A percentile compares a stretch with the other conserved stretches of the same genome.
These are phyloP conservation scores for Drosophila mayri DNA, from an alignment of 1,140 invertebrate genomes.

Conservation along the genomic window DNA sequence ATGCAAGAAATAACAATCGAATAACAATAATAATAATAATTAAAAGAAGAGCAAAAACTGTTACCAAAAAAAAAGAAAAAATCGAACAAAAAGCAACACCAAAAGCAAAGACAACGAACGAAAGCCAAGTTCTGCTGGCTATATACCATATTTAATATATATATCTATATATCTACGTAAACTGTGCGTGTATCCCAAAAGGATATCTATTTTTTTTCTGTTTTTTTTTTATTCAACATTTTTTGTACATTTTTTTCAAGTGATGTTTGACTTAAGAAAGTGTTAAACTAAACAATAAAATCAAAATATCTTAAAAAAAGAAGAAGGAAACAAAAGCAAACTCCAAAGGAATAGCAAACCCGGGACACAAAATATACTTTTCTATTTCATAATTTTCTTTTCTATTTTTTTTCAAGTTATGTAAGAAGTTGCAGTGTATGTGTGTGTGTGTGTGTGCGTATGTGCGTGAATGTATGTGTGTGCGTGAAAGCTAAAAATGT, in stretches of 20 bases:
- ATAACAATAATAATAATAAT: not conserved
- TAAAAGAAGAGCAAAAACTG: constrained; percentile 22
- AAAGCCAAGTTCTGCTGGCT: constrained; percentile 5
- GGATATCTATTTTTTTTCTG: constrained; percentile 30
- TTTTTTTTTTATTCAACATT: constrained; percentile 19
- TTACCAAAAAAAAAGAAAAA: not conserved
- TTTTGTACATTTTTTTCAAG: constrained; percentile 72
- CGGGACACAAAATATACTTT: constrained; percentile 8
- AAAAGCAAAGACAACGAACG: constrained; percentile 8
- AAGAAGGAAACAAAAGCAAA: constrained; percentile 30
- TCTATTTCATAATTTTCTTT: constrained; percentile 18
- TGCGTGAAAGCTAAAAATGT: constrained; percentile 71
- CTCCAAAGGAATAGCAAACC: constrained; percentile 19
- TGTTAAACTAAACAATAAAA: constrained; percentile 8
- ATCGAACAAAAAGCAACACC: constrained; percentile 24
- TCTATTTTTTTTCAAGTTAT: constrained; percentile 48
- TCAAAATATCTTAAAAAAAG: too few species aligned
- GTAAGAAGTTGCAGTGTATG: constrained; percentile 50
- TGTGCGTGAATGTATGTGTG: constrained; percentile 28
- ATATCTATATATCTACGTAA: not conserved
- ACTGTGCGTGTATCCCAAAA: constrained; percentile 20
- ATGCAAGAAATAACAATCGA: not conserved
- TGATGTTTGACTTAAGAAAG: constrained; percentile 27
- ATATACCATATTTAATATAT: constrained; percentile 4
- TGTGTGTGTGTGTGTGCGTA: constrained; percentile 44